Conservation (phyloP, 2,113 vertebrate genomes). For the Charina bottae region DNA sequence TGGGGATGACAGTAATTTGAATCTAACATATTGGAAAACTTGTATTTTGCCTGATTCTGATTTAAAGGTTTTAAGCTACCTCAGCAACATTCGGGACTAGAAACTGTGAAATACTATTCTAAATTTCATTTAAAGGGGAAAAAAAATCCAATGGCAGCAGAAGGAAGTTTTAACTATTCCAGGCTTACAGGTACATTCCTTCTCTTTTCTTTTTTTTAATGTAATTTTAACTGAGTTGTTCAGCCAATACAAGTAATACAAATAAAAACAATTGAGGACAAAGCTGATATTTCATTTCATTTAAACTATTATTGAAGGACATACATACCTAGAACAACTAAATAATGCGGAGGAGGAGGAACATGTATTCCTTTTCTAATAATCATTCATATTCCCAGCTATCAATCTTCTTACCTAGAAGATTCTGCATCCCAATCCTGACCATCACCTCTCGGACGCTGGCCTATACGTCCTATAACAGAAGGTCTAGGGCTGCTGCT, state of each 20-base stretch:
- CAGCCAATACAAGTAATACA: background rate
- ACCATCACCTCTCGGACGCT: constrained; percentile 91
- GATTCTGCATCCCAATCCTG: constrained; percentile 92
- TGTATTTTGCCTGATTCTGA: too few relatives aligned
- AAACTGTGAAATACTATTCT: too few relatives aligned
- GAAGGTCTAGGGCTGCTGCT: constrained; percentile 90
- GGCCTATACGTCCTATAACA: constrained; percentile 87
- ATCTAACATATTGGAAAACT: too few relatives aligned
- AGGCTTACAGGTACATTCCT: background rate
- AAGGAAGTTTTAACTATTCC: background rate
- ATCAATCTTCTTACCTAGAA: constrained; percentile 79
- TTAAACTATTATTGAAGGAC: background rate
- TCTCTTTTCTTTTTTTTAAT: background rate
- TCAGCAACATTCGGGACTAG: too few relatives aligned
- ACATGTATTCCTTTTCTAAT: background rate
- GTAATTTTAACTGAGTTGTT: background rate
- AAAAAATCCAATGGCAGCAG: background rate
- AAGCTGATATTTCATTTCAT: background rate
- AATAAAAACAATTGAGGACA: background rate
- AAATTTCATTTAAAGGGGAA: too few relatives aligned
- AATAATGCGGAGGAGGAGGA: background rate
- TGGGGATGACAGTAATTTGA: too few relatives aligned
- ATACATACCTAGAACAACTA: background rate
- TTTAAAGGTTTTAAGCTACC: too few relatives aligned
- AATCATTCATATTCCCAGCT: background rate